These are phyloP conservation scores for Coenonympha arcania DNA, from an alignment of 2,888 invertebrate genomes.

Conservation along the genomic window DNA sequence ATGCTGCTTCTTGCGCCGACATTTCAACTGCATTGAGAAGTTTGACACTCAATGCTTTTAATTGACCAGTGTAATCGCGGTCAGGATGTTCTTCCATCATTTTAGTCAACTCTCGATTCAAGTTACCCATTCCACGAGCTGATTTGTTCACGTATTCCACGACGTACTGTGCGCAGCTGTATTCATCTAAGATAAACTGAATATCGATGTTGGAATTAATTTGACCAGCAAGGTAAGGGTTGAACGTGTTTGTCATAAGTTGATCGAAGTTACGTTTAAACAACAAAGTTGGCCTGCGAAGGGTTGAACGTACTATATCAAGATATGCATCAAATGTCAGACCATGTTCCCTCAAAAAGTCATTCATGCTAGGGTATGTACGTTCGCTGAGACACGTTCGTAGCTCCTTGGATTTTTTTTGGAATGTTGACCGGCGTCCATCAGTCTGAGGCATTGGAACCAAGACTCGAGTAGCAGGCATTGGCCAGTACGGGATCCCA, in stretches of 20 bases:
- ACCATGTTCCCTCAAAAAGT: slow-evolving; percentile 29
- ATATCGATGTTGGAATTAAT: slow-evolving; percentile 41
- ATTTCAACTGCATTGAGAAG: slow-evolving; percentile 28
- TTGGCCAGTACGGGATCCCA: slow-evolving; percentile 39
- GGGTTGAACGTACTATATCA: slow-evolving; percentile 30
- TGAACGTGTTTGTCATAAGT: slow-evolving; percentile 44
- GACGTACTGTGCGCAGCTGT: too few relatives aligned
- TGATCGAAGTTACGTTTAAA: slow-evolving; percentile 31
- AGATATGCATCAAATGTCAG: slow-evolving; percentile 32
- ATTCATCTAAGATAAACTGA: slow-evolving; percentile 47
- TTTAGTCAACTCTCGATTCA: slow-evolving; percentile 39
- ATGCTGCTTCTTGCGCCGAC: slow-evolving; percentile 44
- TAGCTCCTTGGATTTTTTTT: slow-evolving; percentile 18
- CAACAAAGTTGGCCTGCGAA: slow-evolving; percentile 36
- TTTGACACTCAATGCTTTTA: slow-evolving; percentile 28
- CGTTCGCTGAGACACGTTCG: slow-evolving; percentile 25
- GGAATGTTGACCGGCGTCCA: slow-evolving; percentile 21
- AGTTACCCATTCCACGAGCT: slow-evolving; percentile 40
- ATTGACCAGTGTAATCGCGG: slow-evolving; percentile 29
- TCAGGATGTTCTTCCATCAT: slow-evolving; percentile 34
- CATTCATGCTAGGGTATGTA: slow-evolving; percentile 30
- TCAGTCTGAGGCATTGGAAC: too few relatives aligned
- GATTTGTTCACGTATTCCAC: slow-evolving; percentile 49
- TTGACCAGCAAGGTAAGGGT: slow-evolving; percentile 38
- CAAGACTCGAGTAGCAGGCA: slow-evolving; percentile 27